These are phyloP conservation scores for Gila robusta DNA, from an alignment of 2,797 vertebrate genomes.

Conservation along the genomic window DNA sequence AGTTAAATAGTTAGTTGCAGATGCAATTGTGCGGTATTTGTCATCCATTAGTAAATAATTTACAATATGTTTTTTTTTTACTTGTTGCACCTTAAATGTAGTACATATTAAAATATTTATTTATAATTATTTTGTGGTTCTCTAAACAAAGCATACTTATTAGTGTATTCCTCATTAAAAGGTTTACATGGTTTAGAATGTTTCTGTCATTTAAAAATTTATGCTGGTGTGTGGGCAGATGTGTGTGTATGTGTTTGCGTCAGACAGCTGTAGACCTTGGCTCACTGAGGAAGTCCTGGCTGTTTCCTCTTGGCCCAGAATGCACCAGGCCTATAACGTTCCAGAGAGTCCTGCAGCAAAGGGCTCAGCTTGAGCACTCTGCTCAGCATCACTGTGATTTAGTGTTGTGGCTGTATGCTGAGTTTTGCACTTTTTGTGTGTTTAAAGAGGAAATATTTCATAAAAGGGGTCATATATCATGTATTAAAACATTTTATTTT, in stretches of 20 bases:
- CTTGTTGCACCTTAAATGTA: background rate
- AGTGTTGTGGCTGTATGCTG: conserved; percentile 28
- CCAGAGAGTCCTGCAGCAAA: conserved; percentile 68
- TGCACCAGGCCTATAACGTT: conserved; percentile 50
- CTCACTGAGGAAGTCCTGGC: conserved; percentile 76
- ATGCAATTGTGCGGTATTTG: background rate
- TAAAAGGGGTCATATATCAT: conserved; percentile 28
- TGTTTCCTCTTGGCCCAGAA: conserved; percentile 79
- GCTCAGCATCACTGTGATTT: conserved; percentile 42
- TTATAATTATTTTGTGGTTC: conserved; percentile 2
- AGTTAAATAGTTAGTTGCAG: background rate
- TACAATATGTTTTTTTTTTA: background rate
- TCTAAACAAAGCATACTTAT: background rate
- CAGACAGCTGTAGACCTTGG: conserved; percentile 62
- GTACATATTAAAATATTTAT: background rate
- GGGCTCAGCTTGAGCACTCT: conserved; percentile 60
- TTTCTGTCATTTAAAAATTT: conserved; percentile 17
- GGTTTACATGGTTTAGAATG: conserved; percentile 27
- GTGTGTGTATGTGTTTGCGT: conserved; percentile 66
- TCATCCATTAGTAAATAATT: background rate
- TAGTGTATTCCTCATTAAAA: conserved; percentile 16
- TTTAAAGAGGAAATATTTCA: conserved; percentile 51
- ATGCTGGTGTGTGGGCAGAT: conserved; percentile 36
- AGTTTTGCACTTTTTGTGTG: conserved; percentile 38
- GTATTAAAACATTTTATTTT: conserved; percentile 17